Percentiles rank a stretch among this genome's conserved stretches.
Evolutionary conservation across 2,888 invertebrate genomes (phyloP).

Genomic region (Caenorhabditis panamensis): DNA sequence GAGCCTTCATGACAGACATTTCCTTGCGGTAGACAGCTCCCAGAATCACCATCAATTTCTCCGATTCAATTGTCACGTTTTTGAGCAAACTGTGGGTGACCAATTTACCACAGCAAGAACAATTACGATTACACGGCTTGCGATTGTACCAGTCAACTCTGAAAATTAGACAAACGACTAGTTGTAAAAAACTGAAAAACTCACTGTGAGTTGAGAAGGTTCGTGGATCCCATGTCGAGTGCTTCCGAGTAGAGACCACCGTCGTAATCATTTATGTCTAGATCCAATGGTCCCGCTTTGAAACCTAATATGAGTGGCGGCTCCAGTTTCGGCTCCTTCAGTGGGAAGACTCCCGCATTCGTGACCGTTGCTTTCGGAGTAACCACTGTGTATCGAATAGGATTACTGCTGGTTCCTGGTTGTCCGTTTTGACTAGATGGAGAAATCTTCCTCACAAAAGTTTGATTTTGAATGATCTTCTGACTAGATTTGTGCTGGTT

Average conservation of each 20-base stretch:
- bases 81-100: conserved; percentile 25
- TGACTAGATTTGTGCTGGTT: conserved; percentile 29
- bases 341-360: neutral
- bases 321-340: conserved; percentile 1
- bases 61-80: conserved; percentile 27
- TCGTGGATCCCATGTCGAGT: neutral
- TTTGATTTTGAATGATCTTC: conserved; percentile 28
- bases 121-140: conserved; percentile 34
- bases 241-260: neutral
- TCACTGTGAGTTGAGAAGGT: neutral
- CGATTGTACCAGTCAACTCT: conserved; percentile 4
- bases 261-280: neutral
- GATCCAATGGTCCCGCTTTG: neutral
- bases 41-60: conserved; percentile 35
- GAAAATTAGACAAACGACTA: conserved; percentile 4
- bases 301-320: neutral
- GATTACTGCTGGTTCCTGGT: neutral
- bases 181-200: conserved; percentile 10
- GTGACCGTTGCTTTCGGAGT: neutral
- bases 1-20: conserved; percentile 2
- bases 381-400: too few relatives aligned
- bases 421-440: neutral
- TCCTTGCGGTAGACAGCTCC: conserved; percentile 27
- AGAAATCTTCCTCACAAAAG: conserved; percentile 21
- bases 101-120: conserved; percentile 20